Evolutionary conservation across 2,888 invertebrate species (phyloP), one percentile per base, ranked within the genome.

Genomic region (Tetanocera ferruginea): DNA sequence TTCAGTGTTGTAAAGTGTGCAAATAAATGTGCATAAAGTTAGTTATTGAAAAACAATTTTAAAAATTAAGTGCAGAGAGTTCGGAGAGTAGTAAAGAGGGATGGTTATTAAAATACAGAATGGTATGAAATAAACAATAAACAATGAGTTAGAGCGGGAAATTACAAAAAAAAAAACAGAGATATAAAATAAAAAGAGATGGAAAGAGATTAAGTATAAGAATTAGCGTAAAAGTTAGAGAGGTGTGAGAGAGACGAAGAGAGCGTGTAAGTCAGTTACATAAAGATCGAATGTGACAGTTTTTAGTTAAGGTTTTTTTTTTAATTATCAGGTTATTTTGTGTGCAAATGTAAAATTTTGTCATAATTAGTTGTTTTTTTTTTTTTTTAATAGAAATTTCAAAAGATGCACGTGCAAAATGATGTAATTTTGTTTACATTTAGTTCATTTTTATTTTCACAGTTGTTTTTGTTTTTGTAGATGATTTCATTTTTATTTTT

Each of bases 381-480:
- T 55, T 28, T 72, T 74, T 64, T 73, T 34, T 17, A 37, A 23
- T 66, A 77, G 11, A 79, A 69, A 76, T 76, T 80, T 57, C 75
- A 74, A 79, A 79, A 67, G 80, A 84, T 86, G 82, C 83, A 84
- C 83, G 86, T 87, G 87, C 86, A 85, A 76, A 79, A 80, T 80
- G 80, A 85, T 87, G 86, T 85, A 85, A 85, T 86, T 87, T 83
- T 86, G 82, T 85, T 85, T 87, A 86, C 85, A 87, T 84, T 86
- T 86, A 80, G 74, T 78, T 80, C 72, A 76, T 78, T 80, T 80
- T 51, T 17, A 51, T 79, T 55, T 60, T 25, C 11, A 9, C 25
- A 9, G 8, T 60, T 76, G 37, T 77, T 79, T 76, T 82, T 80
- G 74, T 79, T 80, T 70, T 80, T 77, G 82, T 84, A 83, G 80